Percentiles rank a stretch among this genome's conserved stretches.
Conservation (phyloP, 2,888 invertebrate species). For the Spodoptera littoralis region DNA sequence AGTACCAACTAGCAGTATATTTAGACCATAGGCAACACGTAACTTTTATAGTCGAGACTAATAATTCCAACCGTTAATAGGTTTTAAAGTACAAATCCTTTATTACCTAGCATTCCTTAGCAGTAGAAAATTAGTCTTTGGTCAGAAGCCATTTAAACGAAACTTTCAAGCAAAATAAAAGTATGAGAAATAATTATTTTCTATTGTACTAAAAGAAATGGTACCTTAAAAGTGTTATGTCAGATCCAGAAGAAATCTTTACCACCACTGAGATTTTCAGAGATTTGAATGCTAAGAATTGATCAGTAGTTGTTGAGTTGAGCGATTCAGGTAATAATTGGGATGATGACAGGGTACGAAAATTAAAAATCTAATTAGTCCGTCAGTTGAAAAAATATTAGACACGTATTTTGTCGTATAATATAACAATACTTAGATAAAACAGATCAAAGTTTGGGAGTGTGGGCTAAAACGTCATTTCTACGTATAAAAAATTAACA, state of each 20-base stretch:
- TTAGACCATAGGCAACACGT: conserved; percentile 4
- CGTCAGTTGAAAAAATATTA: no score
- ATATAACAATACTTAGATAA: no score
- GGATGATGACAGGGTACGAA: no score
- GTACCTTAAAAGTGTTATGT: background rate
- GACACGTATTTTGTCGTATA: no score
- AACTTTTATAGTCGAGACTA: conserved; percentile 1
- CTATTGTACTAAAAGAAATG: conserved; percentile 14
- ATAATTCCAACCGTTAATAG: conserved; percentile 4
- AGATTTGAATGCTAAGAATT: no score
- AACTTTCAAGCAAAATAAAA: conserved; percentile 22
- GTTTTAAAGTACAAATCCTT: conserved; percentile 20
- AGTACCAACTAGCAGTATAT: conserved; percentile 5
- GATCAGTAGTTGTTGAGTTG: no score
- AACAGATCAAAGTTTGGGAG: no score
- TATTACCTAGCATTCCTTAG: conserved; percentile 13
- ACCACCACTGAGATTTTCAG: no score
- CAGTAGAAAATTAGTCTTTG: conserved; percentile 8
- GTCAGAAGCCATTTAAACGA: conserved; percentile 33
- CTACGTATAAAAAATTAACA: no score
- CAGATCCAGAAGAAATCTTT: background rate
- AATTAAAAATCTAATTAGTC: no score
- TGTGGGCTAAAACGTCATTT: no score
- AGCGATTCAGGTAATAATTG: no score
- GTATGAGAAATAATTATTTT: conserved; percentile 19